phyloP scores from a whole-genome alignment of 92 coral and sea anemone genomes.

The Epizoanthus rinbou region DNA sequence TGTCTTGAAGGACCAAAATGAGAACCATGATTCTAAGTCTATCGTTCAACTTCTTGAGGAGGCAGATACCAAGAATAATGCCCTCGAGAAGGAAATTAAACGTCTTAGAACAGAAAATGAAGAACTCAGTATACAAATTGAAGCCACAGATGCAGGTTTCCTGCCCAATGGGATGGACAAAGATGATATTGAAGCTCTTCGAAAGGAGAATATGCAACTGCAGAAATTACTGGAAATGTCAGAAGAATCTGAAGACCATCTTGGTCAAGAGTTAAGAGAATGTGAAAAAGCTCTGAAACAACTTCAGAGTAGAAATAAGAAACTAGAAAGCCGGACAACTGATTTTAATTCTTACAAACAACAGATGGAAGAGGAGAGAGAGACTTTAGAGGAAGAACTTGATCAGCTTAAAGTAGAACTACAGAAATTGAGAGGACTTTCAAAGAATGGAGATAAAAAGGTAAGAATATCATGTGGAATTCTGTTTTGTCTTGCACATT shows the following conservation, averaged over 20 bases:
- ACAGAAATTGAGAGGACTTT: not conserved
- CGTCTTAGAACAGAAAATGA: conserved; percentile 69
- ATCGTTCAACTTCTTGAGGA: conserved; percentile 43
- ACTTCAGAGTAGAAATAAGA: conserved; percentile 55
- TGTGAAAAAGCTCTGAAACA: conserved; percentile 62
- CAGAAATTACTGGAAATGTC: conserved; percentile 83
- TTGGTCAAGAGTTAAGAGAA: conserved; percentile 68
- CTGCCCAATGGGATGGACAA: conserved; percentile 43
- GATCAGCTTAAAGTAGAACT: conserved; percentile 50
- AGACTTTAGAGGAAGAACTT: conserved; percentile 67
- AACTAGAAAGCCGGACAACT: conserved; percentile 44
- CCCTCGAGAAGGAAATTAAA: conserved; percentile 67
- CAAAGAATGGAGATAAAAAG: conserved; percentile 30
- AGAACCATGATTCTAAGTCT: conserved; percentile 36
- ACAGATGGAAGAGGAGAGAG: conserved; percentile 66
- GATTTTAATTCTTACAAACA: conserved; percentile 56
- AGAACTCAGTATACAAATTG: conserved; percentile 54
- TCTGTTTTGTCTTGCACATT: no score
- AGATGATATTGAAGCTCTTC: conserved; percentile 55
- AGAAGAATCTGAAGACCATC: conserved; percentile 80
- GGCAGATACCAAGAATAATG: conserved; percentile 43
- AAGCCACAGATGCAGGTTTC: conserved; percentile 38
- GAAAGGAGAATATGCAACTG: conserved; percentile 65
- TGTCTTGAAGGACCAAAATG: conserved; percentile 49
- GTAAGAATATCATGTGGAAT: not conserved